Evolutionary conservation across 1,140 invertebrate genomes (phyloP).

Genomic region (Bombus vancouverensis): DNA sequence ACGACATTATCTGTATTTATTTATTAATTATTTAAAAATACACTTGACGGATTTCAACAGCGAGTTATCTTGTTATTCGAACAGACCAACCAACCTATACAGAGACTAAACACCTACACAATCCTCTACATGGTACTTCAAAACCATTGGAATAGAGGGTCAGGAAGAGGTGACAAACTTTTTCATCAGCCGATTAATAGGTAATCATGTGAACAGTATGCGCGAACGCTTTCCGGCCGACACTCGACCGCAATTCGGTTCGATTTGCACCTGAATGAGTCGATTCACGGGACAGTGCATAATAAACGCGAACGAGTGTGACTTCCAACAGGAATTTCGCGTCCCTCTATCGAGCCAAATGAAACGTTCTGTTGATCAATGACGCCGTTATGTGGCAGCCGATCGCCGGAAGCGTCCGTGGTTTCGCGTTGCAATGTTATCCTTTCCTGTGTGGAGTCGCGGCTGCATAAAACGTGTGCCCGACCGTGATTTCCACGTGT

Average conservation of each 20-base stretch:
- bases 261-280: slow-evolving; percentile 22
- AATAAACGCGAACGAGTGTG: slow-evolving; percentile 42
- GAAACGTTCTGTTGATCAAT: slow-evolving; percentile 51
- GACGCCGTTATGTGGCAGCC: slow-evolving; percentile 1
- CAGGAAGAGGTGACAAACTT: neutral
- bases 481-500: slow-evolving; percentile 13
- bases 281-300: neutral
- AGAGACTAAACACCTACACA: too few relatives aligned
- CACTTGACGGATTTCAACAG: too few relatives aligned
- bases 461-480: slow-evolving; percentile 10
- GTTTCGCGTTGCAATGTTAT: slow-evolving; percentile 27
- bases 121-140: too few relatives aligned
- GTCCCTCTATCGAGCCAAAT: slow-evolving; percentile 31
- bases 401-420: neutral
- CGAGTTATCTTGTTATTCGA: too few relatives aligned
- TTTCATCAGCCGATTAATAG: neutral
- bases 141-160: too few relatives aligned
- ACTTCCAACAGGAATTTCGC: slow-evolving; percentile 25
- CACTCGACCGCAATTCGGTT: slow-evolving; percentile 19
- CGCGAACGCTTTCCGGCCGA: slow-evolving; percentile 19
- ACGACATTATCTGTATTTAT: too few relatives aligned
- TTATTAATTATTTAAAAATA: too few relatives aligned
- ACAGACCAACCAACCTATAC: too few relatives aligned
- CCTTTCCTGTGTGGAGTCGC: neutral
- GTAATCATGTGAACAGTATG: slow-evolving; percentile 9